A percentile compares a stretch with the other conserved stretches of the same genome.
Evolutionary conservation across 2,113 vertebrate species (phyloP).

Genomic region (Micronycteris hirsuta): DNA sequence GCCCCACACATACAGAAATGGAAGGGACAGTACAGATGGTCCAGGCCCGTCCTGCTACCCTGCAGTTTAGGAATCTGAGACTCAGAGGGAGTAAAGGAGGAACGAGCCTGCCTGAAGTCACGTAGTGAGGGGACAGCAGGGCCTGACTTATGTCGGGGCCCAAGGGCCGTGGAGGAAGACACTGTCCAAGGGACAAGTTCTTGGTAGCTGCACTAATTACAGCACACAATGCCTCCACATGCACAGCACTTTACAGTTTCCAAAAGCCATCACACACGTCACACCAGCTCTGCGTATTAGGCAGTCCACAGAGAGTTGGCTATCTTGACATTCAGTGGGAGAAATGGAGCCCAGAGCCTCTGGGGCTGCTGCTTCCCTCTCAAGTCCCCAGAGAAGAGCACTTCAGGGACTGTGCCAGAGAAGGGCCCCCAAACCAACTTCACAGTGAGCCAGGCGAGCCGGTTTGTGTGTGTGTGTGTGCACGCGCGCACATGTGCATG

Average conservation of each 20-base stretch:
- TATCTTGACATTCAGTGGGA: background rate
- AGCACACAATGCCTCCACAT: background rate
- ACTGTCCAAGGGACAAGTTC: background rate
- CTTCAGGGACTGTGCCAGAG: background rate
- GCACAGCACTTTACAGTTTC: background rate
- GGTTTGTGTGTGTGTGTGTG: background rate
- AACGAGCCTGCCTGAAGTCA: background rate
- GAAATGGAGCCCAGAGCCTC: background rate
- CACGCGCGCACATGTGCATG: background rate
- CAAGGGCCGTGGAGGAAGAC: background rate
- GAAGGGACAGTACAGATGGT: background rate
- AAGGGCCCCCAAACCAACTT: background rate
- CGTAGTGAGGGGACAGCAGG: background rate
- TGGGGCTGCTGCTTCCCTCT: background rate
- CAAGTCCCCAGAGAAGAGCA: no score
- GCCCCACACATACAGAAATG: background rate
- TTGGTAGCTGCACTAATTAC: background rate
- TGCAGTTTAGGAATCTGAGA: background rate
- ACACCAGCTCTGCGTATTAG: no score
- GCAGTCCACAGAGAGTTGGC: rapidly evolving
- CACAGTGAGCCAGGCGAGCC: background rate
- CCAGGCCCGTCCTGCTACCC: background rate
- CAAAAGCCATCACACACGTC: background rate
- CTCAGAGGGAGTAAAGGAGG: background rate
- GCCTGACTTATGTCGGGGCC: background rate